These are phyloP conservation scores for Conus canariensis DNA, from an alignment of 2,888 invertebrate species.

Conservation along the genomic window DNA sequence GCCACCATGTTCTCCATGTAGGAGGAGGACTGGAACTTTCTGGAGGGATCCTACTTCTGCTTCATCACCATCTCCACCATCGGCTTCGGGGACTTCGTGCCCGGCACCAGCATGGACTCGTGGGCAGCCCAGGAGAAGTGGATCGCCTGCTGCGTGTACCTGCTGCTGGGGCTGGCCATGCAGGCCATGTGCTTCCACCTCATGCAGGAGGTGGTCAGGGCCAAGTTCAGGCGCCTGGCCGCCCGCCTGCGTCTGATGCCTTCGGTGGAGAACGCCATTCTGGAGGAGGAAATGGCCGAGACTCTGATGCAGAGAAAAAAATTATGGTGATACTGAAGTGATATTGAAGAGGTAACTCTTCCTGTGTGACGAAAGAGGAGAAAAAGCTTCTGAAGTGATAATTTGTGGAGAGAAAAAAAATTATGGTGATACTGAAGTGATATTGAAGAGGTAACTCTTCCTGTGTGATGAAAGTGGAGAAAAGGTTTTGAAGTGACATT, in stretches of 20 bases:
- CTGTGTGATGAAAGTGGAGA: too few relatives aligned
- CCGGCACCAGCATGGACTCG: slow-evolving; percentile 72
- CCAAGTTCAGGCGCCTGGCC: slow-evolving; percentile 73
- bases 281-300: slow-evolving; percentile 1
- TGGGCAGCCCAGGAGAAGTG: slow-evolving; percentile 73
- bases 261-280: neutral
- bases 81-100: slow-evolving; percentile 79
- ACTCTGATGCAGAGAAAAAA: neutral
- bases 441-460: neutral
- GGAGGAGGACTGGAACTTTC: slow-evolving; percentile 95
- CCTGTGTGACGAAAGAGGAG: too few relatives aligned
- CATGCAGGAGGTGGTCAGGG: slow-evolving; percentile 78
- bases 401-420: neutral
- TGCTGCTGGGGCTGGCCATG: slow-evolving; percentile 78
- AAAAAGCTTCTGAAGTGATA: neutral
- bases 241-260: slow-evolving; percentile 65
- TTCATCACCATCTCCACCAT: slow-evolving; percentile 79
- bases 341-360: neutral
- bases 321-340: neutral
- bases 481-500: too few relatives aligned
- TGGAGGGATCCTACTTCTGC: slow-evolving; percentile 86
- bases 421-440: neutral
- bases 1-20: slow-evolving; percentile 93
- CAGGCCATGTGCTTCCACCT: slow-evolving; percentile 80
- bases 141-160: slow-evolving; percentile 75